These are phyloP conservation scores for Pollenia labialis DNA, from an alignment of 2,888 invertebrate species.

Conservation along the genomic window DNA sequence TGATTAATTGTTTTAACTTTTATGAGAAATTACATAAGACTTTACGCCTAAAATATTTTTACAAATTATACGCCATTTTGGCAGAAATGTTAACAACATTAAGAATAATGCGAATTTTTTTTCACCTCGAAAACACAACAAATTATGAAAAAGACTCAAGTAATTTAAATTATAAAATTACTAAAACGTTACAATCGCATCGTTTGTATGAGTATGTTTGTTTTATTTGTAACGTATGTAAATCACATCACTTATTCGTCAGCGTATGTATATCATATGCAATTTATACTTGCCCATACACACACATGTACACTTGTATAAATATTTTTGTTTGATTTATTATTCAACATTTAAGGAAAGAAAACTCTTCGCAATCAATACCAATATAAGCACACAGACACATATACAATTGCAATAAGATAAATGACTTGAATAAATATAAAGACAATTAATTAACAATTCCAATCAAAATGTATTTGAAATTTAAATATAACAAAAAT, in stretches of 20 bases:
- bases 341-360: too few relatives aligned
- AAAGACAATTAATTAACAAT: too few relatives aligned
- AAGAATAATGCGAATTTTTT: slow-evolving; percentile 34
- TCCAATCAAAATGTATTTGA: too few relatives aligned
- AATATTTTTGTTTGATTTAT: too few relatives aligned
- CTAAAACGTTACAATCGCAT: neutral
- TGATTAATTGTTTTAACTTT: slow-evolving; percentile 69
- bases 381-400: too few relatives aligned
- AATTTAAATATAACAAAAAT: too few relatives aligned
- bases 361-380: too few relatives aligned
- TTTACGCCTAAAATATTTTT: slow-evolving; percentile 49
- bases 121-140: slow-evolving; percentile 2
- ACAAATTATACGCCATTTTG: slow-evolving; percentile 55
- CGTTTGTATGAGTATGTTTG: neutral
- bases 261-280: too few relatives aligned
- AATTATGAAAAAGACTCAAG: neutral
- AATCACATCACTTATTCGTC: slow-evolving; percentile 50
- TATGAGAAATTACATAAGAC: slow-evolving; percentile 54
- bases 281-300: too few relatives aligned
- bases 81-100: slow-evolving; percentile 49
- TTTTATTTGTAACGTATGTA: slow-evolving; percentile 5
- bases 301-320: too few relatives aligned
- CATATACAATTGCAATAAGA: too few relatives aligned
- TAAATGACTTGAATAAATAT: too few relatives aligned
- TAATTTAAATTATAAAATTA: slow-evolving; percentile 38